These are phyloP conservation scores for Aproaerema taeniolella DNA, from an alignment of 2,888 invertebrate genomes.

Conservation along the genomic window DNA sequence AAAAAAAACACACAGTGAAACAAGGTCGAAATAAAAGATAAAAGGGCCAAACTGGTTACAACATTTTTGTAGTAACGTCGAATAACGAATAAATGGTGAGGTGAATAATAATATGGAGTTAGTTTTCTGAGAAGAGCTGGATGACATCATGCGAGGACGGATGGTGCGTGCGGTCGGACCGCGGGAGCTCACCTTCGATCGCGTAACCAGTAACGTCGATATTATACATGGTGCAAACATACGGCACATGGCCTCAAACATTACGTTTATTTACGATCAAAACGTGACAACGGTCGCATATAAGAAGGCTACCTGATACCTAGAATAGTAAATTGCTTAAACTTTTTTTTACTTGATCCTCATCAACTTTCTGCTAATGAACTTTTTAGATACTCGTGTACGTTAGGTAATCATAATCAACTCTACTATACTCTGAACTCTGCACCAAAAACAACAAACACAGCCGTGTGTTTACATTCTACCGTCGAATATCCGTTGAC, in stretches of 20 bases:
- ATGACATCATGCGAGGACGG: conserved; percentile 52
- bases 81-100: conserved; percentile 45
- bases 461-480: neutral
- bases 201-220: conserved; percentile 24
- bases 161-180: conserved; percentile 27
- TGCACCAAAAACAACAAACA: no score
- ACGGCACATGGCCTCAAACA: no score
- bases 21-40: conserved; percentile 34
- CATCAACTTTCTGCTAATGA: no score
- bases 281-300: no score
- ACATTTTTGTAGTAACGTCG: conserved; percentile 41
- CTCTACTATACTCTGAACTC: no score
- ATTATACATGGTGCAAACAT: neutral
- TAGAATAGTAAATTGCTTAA: no score
- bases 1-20: conserved; percentile 18
- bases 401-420: no score
- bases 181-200: conserved; percentile 56
- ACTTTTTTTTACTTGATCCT: no score
- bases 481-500: neutral
- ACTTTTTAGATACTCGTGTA: no score
- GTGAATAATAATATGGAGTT: conserved; percentile 61
- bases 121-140: conserved; percentile 64
- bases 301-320: no score
- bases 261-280: no score
- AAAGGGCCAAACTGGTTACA: conserved; percentile 53